Conservation (phyloP, 2,888 invertebrate species). For the Morpho deidamia region DNA sequence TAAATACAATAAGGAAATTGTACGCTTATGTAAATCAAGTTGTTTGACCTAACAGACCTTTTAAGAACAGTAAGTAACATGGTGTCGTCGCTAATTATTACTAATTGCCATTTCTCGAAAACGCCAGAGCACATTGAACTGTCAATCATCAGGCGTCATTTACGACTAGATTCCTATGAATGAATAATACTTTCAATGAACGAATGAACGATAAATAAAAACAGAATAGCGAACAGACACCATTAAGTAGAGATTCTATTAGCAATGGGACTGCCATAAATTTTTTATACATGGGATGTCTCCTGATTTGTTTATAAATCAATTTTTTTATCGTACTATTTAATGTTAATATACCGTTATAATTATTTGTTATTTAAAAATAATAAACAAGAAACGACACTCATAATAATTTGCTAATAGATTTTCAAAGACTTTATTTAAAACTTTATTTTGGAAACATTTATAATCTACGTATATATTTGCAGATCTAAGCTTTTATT, state of each 20-base stretch:
- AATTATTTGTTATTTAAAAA: too few species aligned
- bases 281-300: background rate
- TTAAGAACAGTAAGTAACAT: background rate
- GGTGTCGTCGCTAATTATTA: slow-evolving; percentile 1
- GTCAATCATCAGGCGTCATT: slow-evolving; percentile 22
- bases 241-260: slow-evolving; percentile 14
- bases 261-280: background rate
- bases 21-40: background rate
- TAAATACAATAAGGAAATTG: too few species aligned
- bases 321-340: too few species aligned
- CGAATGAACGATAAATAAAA: slow-evolving; percentile 6
- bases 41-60: background rate
- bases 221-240: background rate
- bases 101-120: slow-evolving; percentile 5
- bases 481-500: too few species aligned
- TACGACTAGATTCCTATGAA: slow-evolving; percentile 11
- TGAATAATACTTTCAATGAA: slow-evolving; percentile 8
- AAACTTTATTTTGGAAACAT: too few species aligned
- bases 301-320: background rate
- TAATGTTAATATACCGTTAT: too few species aligned
- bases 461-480: too few species aligned
- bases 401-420: too few species aligned
- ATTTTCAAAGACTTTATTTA: too few species aligned
- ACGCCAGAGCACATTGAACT: slow-evolving; percentile 19
- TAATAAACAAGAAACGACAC: too few species aligned